Conservation (phyloP, 1,140 invertebrate species). For the Bactericera cockerelli region DNA sequence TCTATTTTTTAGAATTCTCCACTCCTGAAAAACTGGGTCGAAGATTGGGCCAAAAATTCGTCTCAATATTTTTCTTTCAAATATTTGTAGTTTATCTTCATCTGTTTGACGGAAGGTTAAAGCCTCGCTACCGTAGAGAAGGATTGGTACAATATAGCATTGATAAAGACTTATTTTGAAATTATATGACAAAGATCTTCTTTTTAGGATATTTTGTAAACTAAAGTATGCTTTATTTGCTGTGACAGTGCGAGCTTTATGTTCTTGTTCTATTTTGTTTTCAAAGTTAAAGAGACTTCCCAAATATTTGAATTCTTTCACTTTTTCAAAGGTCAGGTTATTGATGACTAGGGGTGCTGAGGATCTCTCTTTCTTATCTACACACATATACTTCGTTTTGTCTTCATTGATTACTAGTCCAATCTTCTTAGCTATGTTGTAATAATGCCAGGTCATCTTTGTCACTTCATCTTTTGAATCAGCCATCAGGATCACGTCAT, state of each 20-base stretch:
- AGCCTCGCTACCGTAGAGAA: background rate
- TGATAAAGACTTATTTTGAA: constrained; percentile 3
- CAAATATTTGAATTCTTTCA: constrained; percentile 13
- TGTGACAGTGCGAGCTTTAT: constrained; percentile 3
- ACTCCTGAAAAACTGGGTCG: background rate
- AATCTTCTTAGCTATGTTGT: constrained; percentile 5
- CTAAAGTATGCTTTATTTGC: constrained; percentile 8
- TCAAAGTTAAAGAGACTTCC: constrained; percentile 10
- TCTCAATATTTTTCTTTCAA: constrained; percentile 9
- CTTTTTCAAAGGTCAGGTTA: constrained; percentile 12
- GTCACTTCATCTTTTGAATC: constrained; percentile 10
- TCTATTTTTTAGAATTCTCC: background rate
- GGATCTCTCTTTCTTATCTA: background rate
- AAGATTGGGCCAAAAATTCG: constrained; percentile 4
- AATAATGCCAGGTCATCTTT: background rate
- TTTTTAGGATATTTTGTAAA: constrained; percentile 3
- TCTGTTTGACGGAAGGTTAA: background rate
- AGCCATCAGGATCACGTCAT: constrained; percentile 9
- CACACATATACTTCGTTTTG: constrained; percentile 14
- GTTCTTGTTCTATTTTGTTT: constrained; percentile 5
- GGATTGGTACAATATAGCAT: constrained; percentile 7
- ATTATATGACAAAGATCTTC: background rate
- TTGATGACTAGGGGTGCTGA: constrained; percentile 6
- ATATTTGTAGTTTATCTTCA: constrained; percentile 1
- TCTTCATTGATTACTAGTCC: constrained; percentile 7